A percentile compares a stretch with the other conserved stretches of the same genome.
Conservation (phyloP, 2,113 vertebrate genomes). For the Trachemys scripta region DNA sequence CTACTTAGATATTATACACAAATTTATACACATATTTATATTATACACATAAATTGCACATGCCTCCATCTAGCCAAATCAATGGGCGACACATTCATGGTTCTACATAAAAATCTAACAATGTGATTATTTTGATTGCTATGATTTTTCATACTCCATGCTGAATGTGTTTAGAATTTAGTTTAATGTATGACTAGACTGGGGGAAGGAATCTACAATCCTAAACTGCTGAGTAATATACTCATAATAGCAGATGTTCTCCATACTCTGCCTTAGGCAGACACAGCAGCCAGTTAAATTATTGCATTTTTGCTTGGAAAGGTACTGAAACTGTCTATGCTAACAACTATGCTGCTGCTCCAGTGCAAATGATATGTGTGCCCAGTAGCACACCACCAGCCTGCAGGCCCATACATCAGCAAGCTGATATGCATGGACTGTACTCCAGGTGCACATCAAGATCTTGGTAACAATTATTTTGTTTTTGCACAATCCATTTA, state of each 20-base stretch:
- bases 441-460: background rate
- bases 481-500: background rate
- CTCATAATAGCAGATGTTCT: background rate
- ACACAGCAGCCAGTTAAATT: background rate
- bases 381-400: background rate
- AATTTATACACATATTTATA: background rate
- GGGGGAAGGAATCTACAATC: rapidly evolving
- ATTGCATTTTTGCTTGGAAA: background rate
- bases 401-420: background rate
- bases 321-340: background rate
- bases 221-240: background rate
- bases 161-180: background rate
- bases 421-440: background rate
- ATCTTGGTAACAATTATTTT: background rate
- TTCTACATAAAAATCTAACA: background rate
- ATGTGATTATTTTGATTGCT: background rate
- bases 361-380: background rate
- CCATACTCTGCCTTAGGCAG: rapidly evolving
- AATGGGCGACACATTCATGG: rapidly evolving
- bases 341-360: background rate
- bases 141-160: background rate
- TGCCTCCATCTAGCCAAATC: background rate
- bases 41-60: background rate
- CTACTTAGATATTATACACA: background rate
- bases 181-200: background rate